These are phyloP conservation scores for Australoheros scitulus DNA, from an alignment of 2,113 vertebrate species.

Conservation along the genomic window DNA sequence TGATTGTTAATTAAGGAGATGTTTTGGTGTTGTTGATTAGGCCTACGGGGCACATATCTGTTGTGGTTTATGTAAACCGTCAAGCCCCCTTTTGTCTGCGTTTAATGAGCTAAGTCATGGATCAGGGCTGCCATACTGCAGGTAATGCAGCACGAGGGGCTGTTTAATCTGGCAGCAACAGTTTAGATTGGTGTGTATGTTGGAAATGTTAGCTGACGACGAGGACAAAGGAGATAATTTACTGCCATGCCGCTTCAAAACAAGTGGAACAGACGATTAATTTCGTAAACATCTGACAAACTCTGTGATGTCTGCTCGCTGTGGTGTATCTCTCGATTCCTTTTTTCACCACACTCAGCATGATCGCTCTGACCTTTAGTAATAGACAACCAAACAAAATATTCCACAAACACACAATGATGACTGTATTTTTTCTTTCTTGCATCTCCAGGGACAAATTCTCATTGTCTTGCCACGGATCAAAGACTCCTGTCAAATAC, in stretches of 20 bases:
- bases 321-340: neutral
- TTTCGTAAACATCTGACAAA: neutral
- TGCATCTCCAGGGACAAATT: slow-evolving; percentile 25
- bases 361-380: slow-evolving; percentile 52
- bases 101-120: slow-evolving; percentile 48
- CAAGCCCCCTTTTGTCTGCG: slow-evolving; percentile 48
- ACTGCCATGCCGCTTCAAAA: slow-evolving; percentile 4
- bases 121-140: neutral
- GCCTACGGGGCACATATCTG: slow-evolving; percentile 60
- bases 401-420: slow-evolving; percentile 3
- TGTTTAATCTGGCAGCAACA: slow-evolving; percentile 25
- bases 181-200: slow-evolving; percentile 1
- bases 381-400: slow-evolving; percentile 20
- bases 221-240: slow-evolving; percentile 25
- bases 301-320: neutral
- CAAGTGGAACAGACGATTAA: slow-evolving; percentile 6
- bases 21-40: slow-evolving; percentile 70
- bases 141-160: slow-evolving; percentile 25
- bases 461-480: slow-evolving; percentile 32
- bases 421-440: slow-evolving; percentile 27
- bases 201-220: neutral
- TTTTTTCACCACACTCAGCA: slow-evolving; percentile 1
- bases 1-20: slow-evolving; percentile 72
- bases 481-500: slow-evolving; percentile 48
- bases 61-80: slow-evolving; percentile 65